A percentile compares a stretch with the other conserved stretches of the same genome.
phyloP scores from a whole-genome alignment of 2,888 invertebrate genomes.

The Alviniconcha strummeri region DNA sequence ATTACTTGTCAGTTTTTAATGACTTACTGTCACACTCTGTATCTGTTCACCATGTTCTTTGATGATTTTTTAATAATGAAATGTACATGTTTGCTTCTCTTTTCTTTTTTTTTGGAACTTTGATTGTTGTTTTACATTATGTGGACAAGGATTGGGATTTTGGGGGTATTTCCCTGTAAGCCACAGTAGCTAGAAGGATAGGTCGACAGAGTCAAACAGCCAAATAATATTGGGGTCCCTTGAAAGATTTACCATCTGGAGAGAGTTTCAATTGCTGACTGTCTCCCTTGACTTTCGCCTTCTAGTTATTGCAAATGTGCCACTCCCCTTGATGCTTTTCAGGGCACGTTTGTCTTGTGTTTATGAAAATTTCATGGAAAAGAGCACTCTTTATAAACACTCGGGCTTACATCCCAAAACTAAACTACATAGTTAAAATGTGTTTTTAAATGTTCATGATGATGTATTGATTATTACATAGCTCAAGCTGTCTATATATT shows the following conservation, averaged over 20 bases:
- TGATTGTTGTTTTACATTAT: conserved; percentile 27
- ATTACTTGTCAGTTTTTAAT: not conserved
- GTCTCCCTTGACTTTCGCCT: conserved; percentile 54
- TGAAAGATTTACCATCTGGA: conserved; percentile 6
- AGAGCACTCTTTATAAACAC: conserved; percentile 92
- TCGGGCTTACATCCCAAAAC: conserved; percentile 77
- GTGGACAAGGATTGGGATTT: conserved; percentile 42
- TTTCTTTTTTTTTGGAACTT: conserved; percentile 10
- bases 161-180: conserved; percentile 48
- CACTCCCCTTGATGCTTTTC: conserved; percentile 48
- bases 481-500: not conserved
- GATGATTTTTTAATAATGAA: not conserved
- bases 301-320: conserved; percentile 69
- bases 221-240: not conserved
- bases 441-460: not conserved
- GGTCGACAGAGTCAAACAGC: conserved; percentile 51
- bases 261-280: conserved; percentile 18
- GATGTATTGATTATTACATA: too few relatives aligned
- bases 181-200: conserved; percentile 69
- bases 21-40: too few relatives aligned
- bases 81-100: conserved; percentile 4
- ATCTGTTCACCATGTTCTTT: not conserved
- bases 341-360: conserved; percentile 85
- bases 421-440: conserved; percentile 38
- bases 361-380: conserved; percentile 88